Conservation (phyloP, 2,888 invertebrate genomes). For the Desoria tigrina region DNA sequence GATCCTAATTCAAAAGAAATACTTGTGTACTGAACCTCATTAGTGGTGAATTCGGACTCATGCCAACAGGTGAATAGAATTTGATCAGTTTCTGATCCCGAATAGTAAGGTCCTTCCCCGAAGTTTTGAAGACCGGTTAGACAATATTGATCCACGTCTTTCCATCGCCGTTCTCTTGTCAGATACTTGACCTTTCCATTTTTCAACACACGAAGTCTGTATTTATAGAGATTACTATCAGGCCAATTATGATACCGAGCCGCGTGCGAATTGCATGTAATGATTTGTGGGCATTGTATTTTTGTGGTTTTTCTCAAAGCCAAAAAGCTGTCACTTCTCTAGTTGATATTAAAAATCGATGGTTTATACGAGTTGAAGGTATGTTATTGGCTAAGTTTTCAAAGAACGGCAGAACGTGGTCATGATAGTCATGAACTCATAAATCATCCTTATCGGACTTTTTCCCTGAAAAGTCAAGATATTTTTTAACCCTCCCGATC, state of each 20-base stretch:
- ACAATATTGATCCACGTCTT: constrained; percentile 28
- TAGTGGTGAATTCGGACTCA: neutral
- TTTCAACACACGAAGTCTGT: constrained; percentile 25
- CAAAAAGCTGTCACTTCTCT: no score
- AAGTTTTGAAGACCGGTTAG: constrained; percentile 31
- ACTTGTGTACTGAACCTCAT: no score
- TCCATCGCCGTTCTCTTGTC: constrained; percentile 25
- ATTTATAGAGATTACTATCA: neutral
- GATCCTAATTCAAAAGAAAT: no score
- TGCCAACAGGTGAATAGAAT: constrained; percentile 7
- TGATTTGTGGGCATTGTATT: neutral
- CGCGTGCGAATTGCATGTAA: neutral
- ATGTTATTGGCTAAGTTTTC: no score
- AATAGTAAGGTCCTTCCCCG: constrained; percentile 1
- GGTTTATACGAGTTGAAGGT: no score
- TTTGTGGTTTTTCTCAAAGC: no score
- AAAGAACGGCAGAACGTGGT: no score
- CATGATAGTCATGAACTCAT: neutral
- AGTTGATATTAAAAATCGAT: no score
- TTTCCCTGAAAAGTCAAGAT: no score
- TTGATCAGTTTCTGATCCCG: constrained; percentile 11
- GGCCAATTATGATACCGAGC: neutral
- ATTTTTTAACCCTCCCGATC: no score
- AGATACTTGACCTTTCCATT: constrained; percentile 28
- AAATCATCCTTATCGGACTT: constrained; percentile 5